Conservation (phyloP, 2,797 vertebrate genomes). For the Heteromormyrus szaboi region DNA sequence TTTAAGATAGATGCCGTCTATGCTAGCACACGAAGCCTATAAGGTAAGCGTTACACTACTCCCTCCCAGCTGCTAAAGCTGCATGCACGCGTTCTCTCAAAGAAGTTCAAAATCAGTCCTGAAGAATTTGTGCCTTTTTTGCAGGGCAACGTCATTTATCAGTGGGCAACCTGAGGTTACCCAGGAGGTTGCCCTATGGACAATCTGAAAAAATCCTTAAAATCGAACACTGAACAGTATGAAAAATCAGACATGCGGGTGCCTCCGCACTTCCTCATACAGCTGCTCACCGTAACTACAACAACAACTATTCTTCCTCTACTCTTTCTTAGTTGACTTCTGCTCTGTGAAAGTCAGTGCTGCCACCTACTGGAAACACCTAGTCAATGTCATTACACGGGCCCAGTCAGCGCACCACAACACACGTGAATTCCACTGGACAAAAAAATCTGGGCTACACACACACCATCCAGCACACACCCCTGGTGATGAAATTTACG, state of each 20-base stretch:
- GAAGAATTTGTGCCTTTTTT: not conserved
- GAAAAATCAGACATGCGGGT: not conserved
- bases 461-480: not conserved
- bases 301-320: not conserved
- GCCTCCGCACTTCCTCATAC: not conserved
- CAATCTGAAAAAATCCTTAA: not conserved
- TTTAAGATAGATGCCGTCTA: not conserved
- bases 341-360: not conserved
- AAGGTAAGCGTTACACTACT: not conserved
- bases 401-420: not conserved
- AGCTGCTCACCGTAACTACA: not conserved
- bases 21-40: not conserved
- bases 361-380: not conserved
- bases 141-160: not conserved
- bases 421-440: not conserved
- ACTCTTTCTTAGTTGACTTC: not conserved
- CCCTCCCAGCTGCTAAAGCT: not conserved
- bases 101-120: not conserved
- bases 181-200: not conserved
- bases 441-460: not conserved
- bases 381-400: not conserved
- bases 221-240: not conserved
- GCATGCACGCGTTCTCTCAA: not conserved
- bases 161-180: not conserved
- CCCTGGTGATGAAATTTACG: not conserved